Evolutionary conservation across 2,888 invertebrate species (phyloP).

Genomic region (Mesorhabditis sp.): DNA sequence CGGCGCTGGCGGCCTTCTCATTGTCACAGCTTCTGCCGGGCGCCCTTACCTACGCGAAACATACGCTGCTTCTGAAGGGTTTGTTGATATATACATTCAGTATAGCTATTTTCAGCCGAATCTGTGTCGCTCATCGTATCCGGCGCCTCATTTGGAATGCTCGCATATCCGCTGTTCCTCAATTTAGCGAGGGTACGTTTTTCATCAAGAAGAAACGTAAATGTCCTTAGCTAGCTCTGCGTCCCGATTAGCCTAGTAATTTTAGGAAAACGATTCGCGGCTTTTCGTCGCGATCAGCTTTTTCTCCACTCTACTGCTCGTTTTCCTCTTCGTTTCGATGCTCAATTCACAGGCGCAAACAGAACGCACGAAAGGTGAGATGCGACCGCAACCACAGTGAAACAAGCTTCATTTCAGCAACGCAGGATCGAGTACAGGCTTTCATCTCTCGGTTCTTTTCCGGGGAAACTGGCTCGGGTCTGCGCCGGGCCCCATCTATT

Average conservation of each 20-base stretch:
- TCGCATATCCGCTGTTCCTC: constrained; percentile 37
- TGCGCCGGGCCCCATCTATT: constrained; percentile 34
- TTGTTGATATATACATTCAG: too few species aligned
- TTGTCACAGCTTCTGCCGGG: not conserved
- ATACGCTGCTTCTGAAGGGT: not conserved
- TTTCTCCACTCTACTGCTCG: constrained; percentile 37
- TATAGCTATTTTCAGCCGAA: constrained; percentile 17
- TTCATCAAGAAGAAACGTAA: constrained; percentile 14
- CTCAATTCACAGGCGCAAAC: constrained; percentile 43
- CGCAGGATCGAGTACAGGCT: constrained; percentile 30
- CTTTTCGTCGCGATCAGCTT: constrained; percentile 43
- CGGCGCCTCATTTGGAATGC: constrained; percentile 34
- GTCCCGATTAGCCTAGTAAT: not conserved
- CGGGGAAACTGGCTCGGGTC: constrained; percentile 23
- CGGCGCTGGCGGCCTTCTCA: not conserved
- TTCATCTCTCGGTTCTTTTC: constrained; percentile 35
- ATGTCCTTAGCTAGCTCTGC: not conserved
- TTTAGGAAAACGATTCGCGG: constrained; percentile 27
- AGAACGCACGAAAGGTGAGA: constrained; percentile 33
- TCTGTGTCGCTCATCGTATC: constrained; percentile 26
- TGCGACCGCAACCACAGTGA: not conserved
- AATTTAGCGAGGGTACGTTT: constrained; percentile 20
- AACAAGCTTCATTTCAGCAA: constrained; percentile 21
- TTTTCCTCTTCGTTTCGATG: constrained; percentile 39
- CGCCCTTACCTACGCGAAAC: constrained; percentile 1